Evolutionary conservation across 2,797 vertebrate genomes (phyloP).

Genomic region (Passerculus sandwichensis): DNA sequence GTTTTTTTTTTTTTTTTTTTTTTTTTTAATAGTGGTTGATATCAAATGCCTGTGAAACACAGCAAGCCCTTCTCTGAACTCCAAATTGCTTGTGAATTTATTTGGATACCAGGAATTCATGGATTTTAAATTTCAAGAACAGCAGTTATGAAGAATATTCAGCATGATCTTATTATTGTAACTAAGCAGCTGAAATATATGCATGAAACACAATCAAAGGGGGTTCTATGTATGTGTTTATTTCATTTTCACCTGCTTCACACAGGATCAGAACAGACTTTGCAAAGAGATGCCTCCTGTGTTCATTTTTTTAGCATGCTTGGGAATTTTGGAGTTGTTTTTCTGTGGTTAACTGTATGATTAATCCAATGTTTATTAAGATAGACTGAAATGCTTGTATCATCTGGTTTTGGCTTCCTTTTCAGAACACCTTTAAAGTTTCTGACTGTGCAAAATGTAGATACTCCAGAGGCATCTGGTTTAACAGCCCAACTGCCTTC

Average conservation of each 20-base stretch:
- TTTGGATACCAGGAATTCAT: neutral
- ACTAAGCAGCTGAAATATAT: neutral
- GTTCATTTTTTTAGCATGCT: neutral
- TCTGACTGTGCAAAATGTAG: neutral
- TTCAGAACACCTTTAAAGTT: slow-evolving; percentile 51
- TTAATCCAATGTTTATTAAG: neutral
- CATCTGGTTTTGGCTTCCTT: neutral
- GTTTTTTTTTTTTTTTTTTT: neutral
- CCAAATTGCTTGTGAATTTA: neutral
- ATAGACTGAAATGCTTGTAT: neutral
- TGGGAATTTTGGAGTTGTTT: neutral
- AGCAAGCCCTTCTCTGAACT: neutral
- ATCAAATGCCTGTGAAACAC: neutral
- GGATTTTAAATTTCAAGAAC: neutral
- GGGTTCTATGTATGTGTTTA: neutral
- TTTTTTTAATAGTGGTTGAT: neutral
- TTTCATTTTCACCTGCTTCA: slow-evolving; percentile 7
- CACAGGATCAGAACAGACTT: neutral
- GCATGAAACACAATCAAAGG: neutral
- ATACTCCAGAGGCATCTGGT: slow-evolving; percentile 45
- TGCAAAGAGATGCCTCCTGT: neutral
- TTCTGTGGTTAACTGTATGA: neutral
- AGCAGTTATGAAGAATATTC: neutral
- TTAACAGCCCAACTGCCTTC: slow-evolving; percentile 67
- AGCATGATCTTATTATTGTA: neutral